Evolutionary conservation across 1,140 invertebrate genomes (phyloP), one percentile per base, ranked within the genome.

Genomic region (Hestina assimilis): DNA sequence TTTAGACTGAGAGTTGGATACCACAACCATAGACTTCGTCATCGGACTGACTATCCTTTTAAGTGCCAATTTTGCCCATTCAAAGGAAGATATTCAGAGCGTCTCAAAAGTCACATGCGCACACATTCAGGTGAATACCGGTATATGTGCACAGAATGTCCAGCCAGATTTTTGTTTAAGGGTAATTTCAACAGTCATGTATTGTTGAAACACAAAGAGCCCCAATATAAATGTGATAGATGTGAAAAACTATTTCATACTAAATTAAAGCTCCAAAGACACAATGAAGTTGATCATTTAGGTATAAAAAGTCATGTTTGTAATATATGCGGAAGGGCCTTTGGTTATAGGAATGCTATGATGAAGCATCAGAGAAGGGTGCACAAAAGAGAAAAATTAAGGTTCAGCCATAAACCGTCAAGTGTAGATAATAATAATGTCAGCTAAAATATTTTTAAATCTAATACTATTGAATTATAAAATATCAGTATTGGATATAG

Each of bases 131-230:
- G 81, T 50, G 90, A 87, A 66, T 89, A 84, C 41, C 77, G 83
- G 17, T 91, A 90, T 46, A 78, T 82, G 77, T 91, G 90, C 66
- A 85, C 89, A 26, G 78, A 89, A 71, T 91, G 90, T 54, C 80
- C 81, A 0, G 89, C 89, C 23, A 63, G 82, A 42, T 91, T 90
- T 55, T 64, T 89, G 3, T 89, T 89, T 54, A 89, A 87, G 50
- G 88, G 89, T 48, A 90, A 90, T 65, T 69, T 91, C 11, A 89
- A 90, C 8, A 83, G 79, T 40, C 90, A 91, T 51, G 71, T 79
- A 59, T 63, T 59, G 12, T 24, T 79, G 4, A 85, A 80, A 54
- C 84, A 87, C 46, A 85, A 83, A 59, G 79, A 80, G 26, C 75
- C 75, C n/a, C 67, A 83, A 40, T 67, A 69, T n/a, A 82, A 83